Base-by-base conservation (phyloP, 2,113 vertebrate species). In the Tragelaphus strepsiceros region DNA sequence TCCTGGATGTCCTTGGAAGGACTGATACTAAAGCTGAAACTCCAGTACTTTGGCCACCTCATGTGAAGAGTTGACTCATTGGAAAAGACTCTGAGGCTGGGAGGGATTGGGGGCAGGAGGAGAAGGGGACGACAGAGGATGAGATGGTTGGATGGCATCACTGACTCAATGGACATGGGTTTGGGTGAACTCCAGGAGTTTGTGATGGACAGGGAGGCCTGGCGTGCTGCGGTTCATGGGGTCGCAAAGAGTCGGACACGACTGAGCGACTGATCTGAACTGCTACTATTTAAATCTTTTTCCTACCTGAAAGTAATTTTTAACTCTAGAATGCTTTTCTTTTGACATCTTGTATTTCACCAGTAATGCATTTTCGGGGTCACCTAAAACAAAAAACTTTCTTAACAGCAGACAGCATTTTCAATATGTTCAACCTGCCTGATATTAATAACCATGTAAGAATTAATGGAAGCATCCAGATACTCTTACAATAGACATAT, bases 321-420 rank as follows among this genome's bases (percentile, higher is more conserved):
- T 98, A 54, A 84, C 84, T 92, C 28, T 96, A 95, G 77, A 83
- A 98, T 93, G 43, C 22, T 96, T 97, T 43, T 80, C 81, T 98
- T 96, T 96, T 97, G 77, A 26, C 86, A 39, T 92, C 8, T 53
- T 88, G 0, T n/a, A 64, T 49, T 95, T 91, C 84, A 88, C 22
- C 96, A 92, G 87, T 58, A 93, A 21, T 90, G 58, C 90, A 91
- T 15, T 85, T 96, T 30, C 32, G 30, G 49, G 22, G 2, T 78
- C 84, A 53, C n/a, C 58, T 90, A 64, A 97, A 97, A 56, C 2
- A 8, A 96, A 15, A 91, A 59, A 8, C 15, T 96, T 32, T 89
- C 84, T 84, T 39, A 89, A 54, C 53, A 82, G 67, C 0, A 97
- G 0, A 84, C 94, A 1, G 0, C 28, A 97, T 93, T 90, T n/a